These are phyloP conservation scores for Odontomachus brunneus DNA, from an alignment of 1,140 invertebrate species.

Conservation along the genomic window DNA sequence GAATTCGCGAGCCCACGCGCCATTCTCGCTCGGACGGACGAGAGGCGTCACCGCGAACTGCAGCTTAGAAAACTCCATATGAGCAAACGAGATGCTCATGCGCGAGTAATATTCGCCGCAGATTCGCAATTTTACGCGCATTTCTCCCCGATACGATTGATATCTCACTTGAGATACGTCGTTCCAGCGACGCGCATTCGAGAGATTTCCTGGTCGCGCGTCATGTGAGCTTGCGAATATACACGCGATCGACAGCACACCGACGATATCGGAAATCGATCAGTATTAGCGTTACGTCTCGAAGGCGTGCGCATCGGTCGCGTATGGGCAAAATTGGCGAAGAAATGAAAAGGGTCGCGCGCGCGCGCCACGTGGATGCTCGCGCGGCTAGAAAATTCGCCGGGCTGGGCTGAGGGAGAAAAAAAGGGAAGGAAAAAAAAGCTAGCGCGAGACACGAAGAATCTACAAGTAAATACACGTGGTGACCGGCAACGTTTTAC, in stretches of 20 bases:
- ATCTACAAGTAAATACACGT: slow-evolving; percentile 66
- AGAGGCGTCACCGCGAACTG: too few species aligned
- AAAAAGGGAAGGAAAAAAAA: background rate
- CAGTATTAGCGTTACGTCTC: background rate
- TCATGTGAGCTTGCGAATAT: background rate
- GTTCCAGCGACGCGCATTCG: too few species aligned
- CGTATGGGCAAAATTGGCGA: background rate
- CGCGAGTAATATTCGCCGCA: too few species aligned
- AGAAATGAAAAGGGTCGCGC: background rate
- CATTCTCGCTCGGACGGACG: too few species aligned
- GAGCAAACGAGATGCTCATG: too few species aligned
- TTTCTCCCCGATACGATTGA: background rate
- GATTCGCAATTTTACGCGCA: background rate
- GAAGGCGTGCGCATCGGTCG: too few species aligned
- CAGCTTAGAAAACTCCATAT: too few species aligned
- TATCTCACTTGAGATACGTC: too few species aligned
- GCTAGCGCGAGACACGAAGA: slow-evolving; percentile 33
- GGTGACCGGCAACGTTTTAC: slow-evolving; percentile 56
- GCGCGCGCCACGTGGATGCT: background rate
- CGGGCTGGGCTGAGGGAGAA: background rate
- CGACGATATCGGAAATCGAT: slow-evolving; percentile 14
- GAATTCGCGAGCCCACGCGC: background rate
- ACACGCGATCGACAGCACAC: background rate
- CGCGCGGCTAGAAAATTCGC: slow-evolving; percentile 13
- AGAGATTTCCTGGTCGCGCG: too few species aligned